Evolutionary conservation across 2,113 vertebrate species (phyloP), one percentile per base, ranked within the genome.

Genomic region (Macroglossus sobrinus): DNA sequence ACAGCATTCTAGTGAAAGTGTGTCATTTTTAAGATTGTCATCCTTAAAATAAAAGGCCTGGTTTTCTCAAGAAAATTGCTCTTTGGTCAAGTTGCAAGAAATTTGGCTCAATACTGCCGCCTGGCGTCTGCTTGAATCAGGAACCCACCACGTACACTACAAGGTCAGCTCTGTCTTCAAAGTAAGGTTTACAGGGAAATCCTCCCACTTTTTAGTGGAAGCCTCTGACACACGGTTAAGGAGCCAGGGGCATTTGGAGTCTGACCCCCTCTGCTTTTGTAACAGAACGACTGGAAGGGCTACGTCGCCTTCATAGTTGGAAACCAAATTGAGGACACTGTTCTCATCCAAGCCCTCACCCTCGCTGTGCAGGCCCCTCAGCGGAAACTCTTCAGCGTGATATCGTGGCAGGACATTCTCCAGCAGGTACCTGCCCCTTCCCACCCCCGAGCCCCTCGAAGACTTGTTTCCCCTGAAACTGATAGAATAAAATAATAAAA

Each of bases 251-350:
- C 21, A 18, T 33, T 74, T 33, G 35, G n/a, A 53, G 30, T 59
- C 18, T 33, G 1, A 0, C 76, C 45, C 78, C 26, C n/a, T 94
- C n/a, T 74, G 26, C 2, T 79, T 90, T 96, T 95, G 78, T 28
- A 68, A 38, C 97, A 99, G 99, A 98, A 98, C 9, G 97, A 98
- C 2, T 99, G 99, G 99, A 98, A 97, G 69, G 98, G 98, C 24
- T 98, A 98, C 97, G 93, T 99, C 0, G 96, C 98, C 78, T 96
- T 99, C 0, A 88, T 99, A 86, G 98, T 99, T 45, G 99, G 98
- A 53, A 94, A 88, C 43, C 97, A 92, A 81, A 66, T 26, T 6
- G 98, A 99, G 15, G 99, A 99, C 28, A 98, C 99, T 22, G 91
- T 98, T 10, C 98, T 99, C 93, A 97, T 97, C 3, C 92, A 35